Conservation (phyloP, 2,888 invertebrate genomes). For the Cenopis cana region DNA sequence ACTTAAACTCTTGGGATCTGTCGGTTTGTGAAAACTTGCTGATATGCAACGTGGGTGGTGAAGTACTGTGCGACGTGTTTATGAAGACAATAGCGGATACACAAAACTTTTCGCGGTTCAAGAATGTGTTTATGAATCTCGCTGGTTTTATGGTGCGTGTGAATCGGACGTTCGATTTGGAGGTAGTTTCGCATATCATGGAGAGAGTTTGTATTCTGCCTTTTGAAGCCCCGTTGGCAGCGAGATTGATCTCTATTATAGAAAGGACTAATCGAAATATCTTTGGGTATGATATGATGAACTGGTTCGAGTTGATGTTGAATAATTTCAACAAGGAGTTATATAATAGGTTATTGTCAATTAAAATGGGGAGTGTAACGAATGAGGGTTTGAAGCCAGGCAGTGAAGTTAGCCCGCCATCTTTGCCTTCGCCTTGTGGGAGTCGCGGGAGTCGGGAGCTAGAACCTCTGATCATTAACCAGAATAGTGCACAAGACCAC, state of each 20-base stretch:
- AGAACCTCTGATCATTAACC: slow-evolving; percentile 20
- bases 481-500: slow-evolving; percentile 39
- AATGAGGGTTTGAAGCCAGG: not conserved
- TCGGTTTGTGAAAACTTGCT: slow-evolving; percentile 59
- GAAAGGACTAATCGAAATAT: slow-evolving; percentile 59
- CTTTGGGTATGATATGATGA: slow-evolving; percentile 58
- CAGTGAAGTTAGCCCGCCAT: slow-evolving; percentile 17
- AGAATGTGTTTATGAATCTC: slow-evolving; percentile 64
- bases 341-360: slow-evolving; percentile 51
- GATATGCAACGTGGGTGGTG: slow-evolving; percentile 43
- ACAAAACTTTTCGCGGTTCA: slow-evolving; percentile 74
- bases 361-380: slow-evolving; percentile 45
- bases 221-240: slow-evolving; percentile 57
- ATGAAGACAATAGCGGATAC: slow-evolving; percentile 65
- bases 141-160: slow-evolving; percentile 59
- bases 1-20: slow-evolving; percentile 62
- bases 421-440: slow-evolving; percentile 25
- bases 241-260: slow-evolving; percentile 61
- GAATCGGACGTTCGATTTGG: slow-evolving; percentile 54
- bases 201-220: slow-evolving; percentile 72
- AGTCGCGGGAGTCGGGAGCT: slow-evolving; percentile 39
- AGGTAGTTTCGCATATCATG: slow-evolving; percentile 61
- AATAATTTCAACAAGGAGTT: slow-evolving; percentile 49
- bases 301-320: slow-evolving; percentile 61
- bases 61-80: slow-evolving; percentile 62